Evolutionary conservation across 2,113 vertebrate species (phyloP), one percentile per base, ranked within the genome.

Genomic region (Cacatua alba): DNA sequence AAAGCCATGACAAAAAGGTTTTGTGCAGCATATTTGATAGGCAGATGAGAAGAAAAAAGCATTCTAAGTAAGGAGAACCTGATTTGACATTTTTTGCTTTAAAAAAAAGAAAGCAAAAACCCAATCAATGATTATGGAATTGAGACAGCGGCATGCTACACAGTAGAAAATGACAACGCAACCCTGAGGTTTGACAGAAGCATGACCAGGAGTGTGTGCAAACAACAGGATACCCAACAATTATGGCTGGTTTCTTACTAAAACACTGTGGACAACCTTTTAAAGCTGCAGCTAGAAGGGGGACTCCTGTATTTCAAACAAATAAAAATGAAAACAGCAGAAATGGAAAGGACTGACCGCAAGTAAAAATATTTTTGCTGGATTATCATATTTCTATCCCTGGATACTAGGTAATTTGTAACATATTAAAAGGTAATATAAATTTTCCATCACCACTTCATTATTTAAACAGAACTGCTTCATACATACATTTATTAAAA

Each of bases 1-100:
- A 7, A 77, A 80, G 6, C 5, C 6, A 2, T 0, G 0, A 55
- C 1, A 60, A 12, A 72, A 71, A 19, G 3, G 6, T 43, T 89
- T 85, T 44, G 23, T 51, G 25, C 17, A 81, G 11, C 3, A 2
- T 48, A 52, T 70, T 37, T 64, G 41, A 74, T n/a, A 62, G 4
- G 4, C 2, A 31, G 25, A 20, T 65, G 17, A 44, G 15, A 41
- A 37, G 8, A 77, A 23, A 70, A 28, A 21, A 55, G 12, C 15
- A 33, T 43, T 83, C 31, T 48, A 46, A 69, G 29, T 43, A 78
- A 62, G 9, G 10, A 5, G 20, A 44, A 31, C 3, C 8, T 25
- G 25, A 52, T 35, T 8, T 25, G 9, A 76, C 25, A 28, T 59
- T 67, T 86, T 92, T 28, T 17, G 15, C 57, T 28, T 31, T 9